Evolutionary conservation across 2,113 vertebrate species (phyloP), one percentile per base, ranked within the genome.

Genomic region (Brachyhypopomus occidentalis): DNA sequence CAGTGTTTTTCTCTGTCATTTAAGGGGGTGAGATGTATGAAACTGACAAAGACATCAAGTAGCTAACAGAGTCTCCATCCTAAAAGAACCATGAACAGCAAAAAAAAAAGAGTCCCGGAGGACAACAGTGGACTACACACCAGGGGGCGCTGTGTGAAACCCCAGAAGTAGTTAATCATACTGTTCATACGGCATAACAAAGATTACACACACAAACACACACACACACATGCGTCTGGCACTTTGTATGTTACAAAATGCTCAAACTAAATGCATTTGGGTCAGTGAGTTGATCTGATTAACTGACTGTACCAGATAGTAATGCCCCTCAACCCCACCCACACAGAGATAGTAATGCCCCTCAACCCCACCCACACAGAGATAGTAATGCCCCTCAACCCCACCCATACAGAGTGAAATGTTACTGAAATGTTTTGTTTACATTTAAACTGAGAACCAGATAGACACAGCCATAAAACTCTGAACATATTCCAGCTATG

Each of bases 271-370:
- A 74, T 84, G 74, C 84, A 83, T 88, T 79, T 78, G 83, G 86
- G 87, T 88, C 87, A 88, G 78, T 86, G 83, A 82, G 75, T 85
- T 79, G 84, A 86, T 88, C 83, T 84, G 83, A 88, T 87, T 83
- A 85, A 85, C 72, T 80, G 82, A 81, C 79, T 81, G 77, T 77
- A 86, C 73, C 86, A 84, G 81, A 78, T 79, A 41, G 75, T 70
- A 55, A 22, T 69, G 73, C 62, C 25, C 67, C 36, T 69, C 67
- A 66, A 60, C 60, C 23, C 14, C 41, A 17, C 25, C 64, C 41
- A 22, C 22, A 34, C 71, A 73, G 4, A 30, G 30, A 30, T 30
- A 30, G 30, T 30, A 30, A 30, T 30, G 30, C 30, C 30, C 30
- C 30, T 30, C 30, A 30, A 30, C 30, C 30, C 30, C 30, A 30